Base-by-base conservation (phyloP, 1,140 invertebrate genomes). In the Dryas iulia region DNA sequence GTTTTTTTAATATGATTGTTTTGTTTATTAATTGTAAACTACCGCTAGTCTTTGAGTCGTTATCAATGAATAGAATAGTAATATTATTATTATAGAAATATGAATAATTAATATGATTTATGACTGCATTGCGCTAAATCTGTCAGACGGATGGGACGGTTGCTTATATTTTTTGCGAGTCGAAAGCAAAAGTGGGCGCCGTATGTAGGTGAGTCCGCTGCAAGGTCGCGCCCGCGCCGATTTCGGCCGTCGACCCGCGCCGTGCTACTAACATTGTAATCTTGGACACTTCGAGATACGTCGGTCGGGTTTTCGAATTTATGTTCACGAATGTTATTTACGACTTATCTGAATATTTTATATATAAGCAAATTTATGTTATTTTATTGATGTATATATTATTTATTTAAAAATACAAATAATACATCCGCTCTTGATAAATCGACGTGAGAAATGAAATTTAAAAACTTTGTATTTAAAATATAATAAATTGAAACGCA, bases 161-260 rank as follows among this genome's bases (percentile, higher is more conserved):
- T 59, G 72, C 58, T 63, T 58, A 54, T 76, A 74, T 89, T 89
- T 90, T 91, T 89, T 91, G 87, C 86, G 85, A 81, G 77, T 74
- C 84, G 89, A 91, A 90, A 91, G 89, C 84, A 91, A 91, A 89
- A 91, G 89, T 91, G 83, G 61, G 61, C 61, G 86, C 69, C 81
- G 82, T 89, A 88, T 88, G 89, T 90, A 89, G 86, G 89, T 90
- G 87, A 90, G 81, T 74, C 65, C 74, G 79, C 71, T 72, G 86
- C 87, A 90, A 90, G 87, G 89, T 91, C 89, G 87, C 78, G 77
- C 73, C 76, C 81, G 79, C 79, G 85, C 81, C 86, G 82, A 87
- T 81, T 84, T 80, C 87, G 86, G 86, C 71, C 89, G 73, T 79
- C 77, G 83, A 90, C 85, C 86, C 79, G 76, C 65, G 72, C 77